phyloP scores from a whole-genome alignment of 2,888 invertebrate species.

The Ommatoiulus sabulosus region DNA sequence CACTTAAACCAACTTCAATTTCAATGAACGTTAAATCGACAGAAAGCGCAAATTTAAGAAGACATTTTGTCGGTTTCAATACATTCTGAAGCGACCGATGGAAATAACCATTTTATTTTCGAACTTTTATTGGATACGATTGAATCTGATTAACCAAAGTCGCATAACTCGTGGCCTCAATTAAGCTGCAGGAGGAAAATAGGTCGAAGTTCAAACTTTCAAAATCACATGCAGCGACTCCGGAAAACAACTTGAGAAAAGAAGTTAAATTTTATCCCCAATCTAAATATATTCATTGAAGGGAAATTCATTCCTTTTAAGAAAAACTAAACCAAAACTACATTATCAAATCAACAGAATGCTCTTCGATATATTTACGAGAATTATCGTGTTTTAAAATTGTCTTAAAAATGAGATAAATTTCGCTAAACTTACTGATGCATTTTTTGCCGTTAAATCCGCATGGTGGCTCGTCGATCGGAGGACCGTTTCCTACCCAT shows the following conservation, averaged over 20 bases:
- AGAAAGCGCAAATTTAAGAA: background rate
- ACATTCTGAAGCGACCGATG: background rate
- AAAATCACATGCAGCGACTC: background rate
- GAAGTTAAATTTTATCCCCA: too few relatives aligned
- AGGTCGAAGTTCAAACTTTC: background rate
- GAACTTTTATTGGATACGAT: background rate
- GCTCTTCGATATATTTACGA: too few relatives aligned
- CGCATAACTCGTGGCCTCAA: background rate
- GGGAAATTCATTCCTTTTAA: too few relatives aligned
- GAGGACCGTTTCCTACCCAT: constrained; percentile 82
- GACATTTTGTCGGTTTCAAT: background rate
- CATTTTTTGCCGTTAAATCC: constrained; percentile 93
- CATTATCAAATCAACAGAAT: too few relatives aligned
- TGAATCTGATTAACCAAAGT: background rate
- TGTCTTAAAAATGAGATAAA: background rate
- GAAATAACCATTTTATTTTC: background rate
- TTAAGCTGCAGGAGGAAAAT: background rate
- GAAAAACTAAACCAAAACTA: too few relatives aligned
- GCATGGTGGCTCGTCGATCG: constrained; percentile 86
- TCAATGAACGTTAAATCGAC: background rate
- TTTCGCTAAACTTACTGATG: constrained; percentile 69
- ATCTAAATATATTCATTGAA: too few relatives aligned
- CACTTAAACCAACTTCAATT: constrained; percentile 24
- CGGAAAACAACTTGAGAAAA: background rate
- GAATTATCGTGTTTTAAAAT: too few relatives aligned